Evolutionary conservation across 2,797 vertebrate genomes (phyloP), one percentile per base, ranked within the genome.

Genomic region (Sebastolobus alascanus): DNA sequence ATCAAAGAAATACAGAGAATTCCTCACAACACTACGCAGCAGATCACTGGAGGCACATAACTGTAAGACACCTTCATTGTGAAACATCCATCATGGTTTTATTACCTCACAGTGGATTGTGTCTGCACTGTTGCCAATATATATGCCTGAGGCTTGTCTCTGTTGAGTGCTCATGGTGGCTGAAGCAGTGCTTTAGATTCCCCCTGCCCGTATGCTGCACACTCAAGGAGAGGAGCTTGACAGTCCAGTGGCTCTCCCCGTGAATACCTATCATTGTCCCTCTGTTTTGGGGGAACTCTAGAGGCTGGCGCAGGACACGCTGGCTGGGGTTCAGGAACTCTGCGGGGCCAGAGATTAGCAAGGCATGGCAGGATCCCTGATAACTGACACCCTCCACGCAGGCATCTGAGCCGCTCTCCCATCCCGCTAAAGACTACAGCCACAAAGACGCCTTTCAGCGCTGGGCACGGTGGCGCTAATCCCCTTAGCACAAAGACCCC

Each of bases 201-300:
- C 43, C 73, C 75, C 22, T 73, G 79, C 79, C 88, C 88, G 86
- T 77, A 84, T 66, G 82, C 81, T 81, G 82, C 85, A 89, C 82
- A 67, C 90, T 93, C 86, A 84, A 90, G 87, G 82, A 92, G 85
- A 82, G 86, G 69, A 86, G 83, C 82, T 89, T 84, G 91, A 80
- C 89, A 86, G 88, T 93, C 91, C 89, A 86, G 75, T 89, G 87
- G 87, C 80, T 84, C 90, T 75, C 79, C 58, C 78, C 18, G 89
- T 96, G 94, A 96, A 96, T 94, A 90, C 90, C 78, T 84, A 92
- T 93, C 94, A 94, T 95, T 96, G 95, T 96, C 83, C 72, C 75
- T 29, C 79, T 69, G 63, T 72, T 90, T 71, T 79, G 75, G 88
- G 71, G 89, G 89, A 93, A 95, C 91, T 91, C 82, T 90, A 92